Conservation (phyloP, 2,797 vertebrate genomes). For the Mallotus villosus region DNA sequence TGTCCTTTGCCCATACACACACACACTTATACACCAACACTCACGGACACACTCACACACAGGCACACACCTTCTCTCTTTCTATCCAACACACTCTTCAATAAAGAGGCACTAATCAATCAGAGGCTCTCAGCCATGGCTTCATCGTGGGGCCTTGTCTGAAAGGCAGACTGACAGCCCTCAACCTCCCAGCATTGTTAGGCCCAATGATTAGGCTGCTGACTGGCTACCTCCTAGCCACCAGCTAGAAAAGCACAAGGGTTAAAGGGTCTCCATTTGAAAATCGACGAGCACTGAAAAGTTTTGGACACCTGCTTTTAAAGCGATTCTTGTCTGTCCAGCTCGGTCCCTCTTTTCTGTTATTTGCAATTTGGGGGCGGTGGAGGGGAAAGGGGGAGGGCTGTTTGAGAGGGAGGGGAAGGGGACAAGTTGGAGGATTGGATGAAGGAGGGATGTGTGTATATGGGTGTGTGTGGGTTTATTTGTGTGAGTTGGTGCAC, state of each 20-base stretch:
- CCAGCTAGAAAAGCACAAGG: slow-evolving; percentile 69
- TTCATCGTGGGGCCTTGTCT: slow-evolving; percentile 69
- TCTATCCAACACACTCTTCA: slow-evolving; percentile 58
- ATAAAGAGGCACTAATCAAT: slow-evolving; percentile 80
- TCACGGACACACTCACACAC: background rate
- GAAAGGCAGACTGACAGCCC: slow-evolving; percentile 77
- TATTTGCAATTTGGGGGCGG: slow-evolving; percentile 67
- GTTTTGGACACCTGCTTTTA: slow-evolving; percentile 82
- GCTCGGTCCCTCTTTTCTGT: slow-evolving; percentile 61
- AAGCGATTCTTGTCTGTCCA: slow-evolving; percentile 71
- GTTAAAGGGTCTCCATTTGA: slow-evolving; percentile 78
- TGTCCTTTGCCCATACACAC: slow-evolving; percentile 52
- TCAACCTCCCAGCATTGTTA: slow-evolving; percentile 77
- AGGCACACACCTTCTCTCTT: slow-evolving; percentile 26
- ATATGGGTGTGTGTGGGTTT: slow-evolving; percentile 1
- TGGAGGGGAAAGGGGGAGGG: slow-evolving; percentile 52
- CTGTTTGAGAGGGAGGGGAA: slow-evolving; percentile 55
- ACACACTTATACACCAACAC: slow-evolving; percentile 4
- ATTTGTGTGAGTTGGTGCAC: slow-evolving; percentile 3
- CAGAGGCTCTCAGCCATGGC: slow-evolving; percentile 65
- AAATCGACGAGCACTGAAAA: slow-evolving; percentile 71
- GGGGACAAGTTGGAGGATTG: slow-evolving; percentile 41
- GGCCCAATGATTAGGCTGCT: slow-evolving; percentile 74
- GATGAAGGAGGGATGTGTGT: slow-evolving; percentile 17
- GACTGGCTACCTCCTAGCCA: slow-evolving; percentile 71